These are phyloP conservation scores for Anthophora plumipes DNA, from an alignment of 2,888 invertebrate species.

Conservation along the genomic window DNA sequence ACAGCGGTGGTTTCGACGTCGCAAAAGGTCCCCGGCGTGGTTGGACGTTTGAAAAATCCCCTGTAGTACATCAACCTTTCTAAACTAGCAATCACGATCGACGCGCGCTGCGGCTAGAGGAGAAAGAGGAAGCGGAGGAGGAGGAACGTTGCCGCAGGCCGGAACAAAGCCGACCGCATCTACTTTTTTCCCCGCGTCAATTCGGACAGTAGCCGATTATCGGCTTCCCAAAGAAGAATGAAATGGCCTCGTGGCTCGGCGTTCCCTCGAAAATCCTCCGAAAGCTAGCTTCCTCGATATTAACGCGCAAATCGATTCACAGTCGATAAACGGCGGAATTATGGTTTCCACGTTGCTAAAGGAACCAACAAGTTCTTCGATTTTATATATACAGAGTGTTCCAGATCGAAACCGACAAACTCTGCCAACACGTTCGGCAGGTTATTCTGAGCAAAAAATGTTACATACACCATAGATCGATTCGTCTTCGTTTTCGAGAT, in stretches of 20 bases:
- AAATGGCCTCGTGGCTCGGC: slow-evolving; percentile 25
- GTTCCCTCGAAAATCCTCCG: neutral
- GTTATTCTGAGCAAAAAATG: no score
- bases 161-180: slow-evolving; percentile 49
- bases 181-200: slow-evolving; percentile 43
- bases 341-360: slow-evolving; percentile 8
- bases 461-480: no score
- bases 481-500: no score
- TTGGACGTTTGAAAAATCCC: slow-evolving; percentile 50
- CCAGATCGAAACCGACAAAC: no score
- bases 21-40: neutral
- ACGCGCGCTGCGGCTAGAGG: neutral
- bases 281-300: neutral
- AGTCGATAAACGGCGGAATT: slow-evolving; percentile 40
- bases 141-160: slow-evolving; percentile 34
- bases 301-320: slow-evolving; percentile 18
- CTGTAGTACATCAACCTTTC: slow-evolving; percentile 9
- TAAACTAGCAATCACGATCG: slow-evolving; percentile 51
- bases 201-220: slow-evolving; percentile 56
- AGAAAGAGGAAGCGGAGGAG: no score
- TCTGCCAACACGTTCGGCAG: no score
- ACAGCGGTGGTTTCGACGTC: neutral
- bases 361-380: slow-evolving; percentile 23
- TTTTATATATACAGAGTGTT: neutral
- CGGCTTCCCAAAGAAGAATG: slow-evolving; percentile 50